Base-by-base conservation (phyloP, 2,797 vertebrate genomes). In the Anguilla obscura region DNA sequence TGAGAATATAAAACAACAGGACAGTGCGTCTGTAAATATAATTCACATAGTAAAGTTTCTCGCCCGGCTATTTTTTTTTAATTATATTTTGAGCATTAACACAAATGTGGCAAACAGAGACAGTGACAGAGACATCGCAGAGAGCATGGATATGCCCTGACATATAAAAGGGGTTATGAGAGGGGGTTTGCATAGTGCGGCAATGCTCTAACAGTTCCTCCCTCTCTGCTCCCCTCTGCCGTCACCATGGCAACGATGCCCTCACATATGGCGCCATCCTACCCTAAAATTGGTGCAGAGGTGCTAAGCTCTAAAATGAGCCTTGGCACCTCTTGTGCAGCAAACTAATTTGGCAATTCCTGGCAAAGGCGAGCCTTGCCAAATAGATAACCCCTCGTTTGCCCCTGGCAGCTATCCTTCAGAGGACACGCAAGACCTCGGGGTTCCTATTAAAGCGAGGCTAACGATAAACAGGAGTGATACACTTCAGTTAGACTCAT, bases 281-380 rank as follows among this genome's bases (percentile, higher is more conserved):
- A 95, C 95, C 95, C 96, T 96, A 95, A 96, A 96, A 96, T 97
- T 96, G 96, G 93, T 93, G 93, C 90, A 88, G 95, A 95, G 95
- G 96, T 96, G 94, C 92, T 88, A 93, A 93, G 94, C 95, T 95
- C 93, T 93, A 94, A 94, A 95, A 94, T 91, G 93, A 88, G 93
- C 92, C 91, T 88, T 80, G 88, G 82, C 86, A 66, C 71, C 36
- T 52, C 84, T 85, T 40, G 21, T 76, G 76, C 87, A 45, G 69
- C 56, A 27, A 79, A 36, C 83, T 85, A 50, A 58, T 88, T 88
- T 76, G 87, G 87, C 66, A 45, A 40, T 50, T 18, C 50, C 45
- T 58, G 80, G 40, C 36, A 56, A 69, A 45, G 12, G 71, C n/a
- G 45, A 54, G n/a, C n/a, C 56, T 74, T 66, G 33, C 82, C 12